Evolutionary conservation across 2,888 invertebrate species (phyloP).

Genomic region (Carcina quercana): DNA sequence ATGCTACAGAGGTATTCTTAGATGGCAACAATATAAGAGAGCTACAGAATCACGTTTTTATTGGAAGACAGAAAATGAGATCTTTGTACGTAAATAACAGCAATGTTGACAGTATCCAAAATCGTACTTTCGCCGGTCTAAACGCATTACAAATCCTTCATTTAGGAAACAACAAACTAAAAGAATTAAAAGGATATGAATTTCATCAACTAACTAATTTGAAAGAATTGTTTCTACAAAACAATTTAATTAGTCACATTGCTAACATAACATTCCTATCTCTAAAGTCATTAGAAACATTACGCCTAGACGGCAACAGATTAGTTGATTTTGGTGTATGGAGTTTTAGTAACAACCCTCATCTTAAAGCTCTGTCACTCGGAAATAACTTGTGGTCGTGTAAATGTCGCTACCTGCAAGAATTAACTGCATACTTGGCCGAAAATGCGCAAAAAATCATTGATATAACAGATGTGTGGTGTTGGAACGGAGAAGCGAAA

Average conservation of each 20-base stretch:
- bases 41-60: constrained; percentile 90
- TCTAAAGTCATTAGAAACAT: constrained; percentile 83
- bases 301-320: constrained; percentile 89
- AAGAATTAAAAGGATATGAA: constrained; percentile 86
- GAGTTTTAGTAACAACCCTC: constrained; percentile 80
- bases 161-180: constrained; percentile 88
- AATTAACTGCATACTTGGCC: constrained; percentile 86
- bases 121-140: constrained; percentile 92
- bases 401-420: constrained; percentile 90
- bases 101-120: constrained; percentile 88
- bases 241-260: constrained; percentile 86
- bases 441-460: constrained; percentile 87
- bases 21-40: constrained; percentile 92
- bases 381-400: constrained; percentile 93
- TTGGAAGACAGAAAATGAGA: constrained; percentile 91
- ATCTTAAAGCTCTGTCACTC: constrained; percentile 83
- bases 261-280: constrained; percentile 87
- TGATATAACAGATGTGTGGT: constrained; percentile 86
- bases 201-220: constrained; percentile 87
- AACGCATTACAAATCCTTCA: constrained; percentile 86
- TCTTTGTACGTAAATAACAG: constrained; percentile 90
- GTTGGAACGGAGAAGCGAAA: constrained; percentile 83
- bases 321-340: constrained; percentile 87
- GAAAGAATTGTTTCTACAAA: constrained; percentile 88
- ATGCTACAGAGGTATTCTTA: constrained; percentile 93